Percentiles rank a stretch among this genome's conserved stretches.
These are phyloP conservation scores for Ernsta delagoae DNA, from an alignment of 2,888 invertebrate genomes.

Conservation along the genomic window DNA sequence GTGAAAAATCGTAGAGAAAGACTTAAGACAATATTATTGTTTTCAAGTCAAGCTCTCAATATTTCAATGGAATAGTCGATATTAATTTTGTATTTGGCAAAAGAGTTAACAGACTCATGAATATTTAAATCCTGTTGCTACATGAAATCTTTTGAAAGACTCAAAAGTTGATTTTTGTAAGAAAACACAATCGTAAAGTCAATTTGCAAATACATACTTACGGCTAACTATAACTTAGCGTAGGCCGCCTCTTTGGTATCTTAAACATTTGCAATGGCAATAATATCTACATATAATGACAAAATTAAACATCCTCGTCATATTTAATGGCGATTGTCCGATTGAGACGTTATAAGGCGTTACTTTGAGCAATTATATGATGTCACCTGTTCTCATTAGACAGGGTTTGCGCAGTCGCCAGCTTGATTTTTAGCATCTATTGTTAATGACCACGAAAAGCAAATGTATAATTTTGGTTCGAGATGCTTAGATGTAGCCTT, in stretches of 20 bases:
- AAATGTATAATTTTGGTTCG: conserved; percentile 40
- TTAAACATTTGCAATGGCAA: conserved; percentile 31
- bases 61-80: conserved; percentile 37
- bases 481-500: conserved; percentile 20
- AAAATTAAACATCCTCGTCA: conserved; percentile 40
- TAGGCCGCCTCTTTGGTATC: conserved; percentile 21
- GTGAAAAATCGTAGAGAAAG: conserved; percentile 45
- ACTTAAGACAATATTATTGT: conserved; percentile 55
- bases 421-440: conserved; percentile 44
- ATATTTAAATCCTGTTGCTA: conserved; percentile 25
- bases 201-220: conserved; percentile 6
- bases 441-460: conserved; percentile 46
- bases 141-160: not conserved
- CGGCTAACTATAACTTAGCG: not conserved
- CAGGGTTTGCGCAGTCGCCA: conserved; percentile 24
- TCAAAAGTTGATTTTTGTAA: conserved; percentile 10
- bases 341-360: conserved; percentile 34
- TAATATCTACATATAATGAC: conserved; percentile 13
- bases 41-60: conserved; percentile 49
- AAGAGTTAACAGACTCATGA: conserved; percentile 18
- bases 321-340: conserved; percentile 39
- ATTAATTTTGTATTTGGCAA: conserved; percentile 31
- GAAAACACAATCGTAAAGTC: conserved; percentile 1
- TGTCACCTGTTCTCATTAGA: conserved; percentile 38
- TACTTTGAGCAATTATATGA: conserved; percentile 41